These are phyloP conservation scores for Cassiopea andromeda DNA, from an alignment of 30 jellyfish, hydroid and myxozoan species.

Conservation along the genomic window DNA sequence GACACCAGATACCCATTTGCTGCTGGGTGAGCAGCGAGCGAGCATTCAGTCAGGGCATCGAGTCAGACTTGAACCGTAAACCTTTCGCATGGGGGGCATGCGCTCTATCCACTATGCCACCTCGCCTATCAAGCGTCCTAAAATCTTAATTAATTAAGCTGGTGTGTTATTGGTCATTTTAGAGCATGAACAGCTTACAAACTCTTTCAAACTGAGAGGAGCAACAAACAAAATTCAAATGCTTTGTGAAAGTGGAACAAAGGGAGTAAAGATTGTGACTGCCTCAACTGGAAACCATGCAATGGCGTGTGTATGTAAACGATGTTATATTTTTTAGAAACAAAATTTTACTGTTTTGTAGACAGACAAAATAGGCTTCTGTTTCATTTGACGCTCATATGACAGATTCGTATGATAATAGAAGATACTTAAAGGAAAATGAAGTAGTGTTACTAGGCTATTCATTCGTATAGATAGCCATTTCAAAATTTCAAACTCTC, in stretches of 20 bases:
- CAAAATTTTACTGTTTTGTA: neutral
- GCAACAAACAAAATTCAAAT: constrained; percentile 65
- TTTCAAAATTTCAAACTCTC: neutral
- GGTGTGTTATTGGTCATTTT: neutral
- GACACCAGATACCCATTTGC: too few relatives aligned
- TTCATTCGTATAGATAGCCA: too few relatives aligned
- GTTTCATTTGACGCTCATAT: neutral
- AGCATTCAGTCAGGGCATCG: too few relatives aligned
- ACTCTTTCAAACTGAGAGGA: constrained; percentile 91
- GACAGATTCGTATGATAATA: neutral
- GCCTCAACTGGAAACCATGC: constrained; percentile 96
- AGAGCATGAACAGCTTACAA: constrained; percentile 92
- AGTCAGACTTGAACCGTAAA: too few relatives aligned
- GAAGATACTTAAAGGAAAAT: neutral
- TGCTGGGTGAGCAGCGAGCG: too few relatives aligned
- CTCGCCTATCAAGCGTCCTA: neutral
- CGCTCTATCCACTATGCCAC: too few relatives aligned
- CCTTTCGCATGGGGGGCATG: too few relatives aligned
- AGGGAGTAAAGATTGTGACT: constrained; percentile 56
- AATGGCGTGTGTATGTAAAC: constrained; percentile 79
- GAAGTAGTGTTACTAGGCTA: neutral
- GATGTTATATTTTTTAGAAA: too few relatives aligned
- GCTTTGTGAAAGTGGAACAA: constrained; percentile 25
- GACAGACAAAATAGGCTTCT: neutral
- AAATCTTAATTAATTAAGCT: neutral